These are phyloP conservation scores for Oryzias melastigma DNA, from an alignment of 2,113 vertebrate species.

Conservation along the genomic window DNA sequence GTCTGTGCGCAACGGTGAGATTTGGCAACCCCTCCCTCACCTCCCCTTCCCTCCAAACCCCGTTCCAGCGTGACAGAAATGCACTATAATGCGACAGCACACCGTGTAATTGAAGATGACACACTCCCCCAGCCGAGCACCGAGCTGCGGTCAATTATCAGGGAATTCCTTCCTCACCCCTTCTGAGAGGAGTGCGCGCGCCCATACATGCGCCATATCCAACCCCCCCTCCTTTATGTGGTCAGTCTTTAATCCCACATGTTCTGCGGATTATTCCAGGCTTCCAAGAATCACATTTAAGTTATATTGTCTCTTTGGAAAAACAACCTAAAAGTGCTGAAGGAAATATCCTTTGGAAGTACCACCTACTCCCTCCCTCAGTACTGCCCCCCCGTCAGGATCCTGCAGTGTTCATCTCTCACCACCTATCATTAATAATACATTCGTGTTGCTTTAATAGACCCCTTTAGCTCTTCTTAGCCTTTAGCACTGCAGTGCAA, in stretches of 20 bases:
- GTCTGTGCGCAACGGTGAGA: conserved; percentile 26
- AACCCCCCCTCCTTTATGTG: too few relatives aligned
- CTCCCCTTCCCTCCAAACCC: background rate
- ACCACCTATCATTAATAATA: conserved; percentile 53
- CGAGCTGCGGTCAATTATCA: conserved; percentile 64
- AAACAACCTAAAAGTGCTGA: too few relatives aligned
- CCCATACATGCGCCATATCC: too few relatives aligned
- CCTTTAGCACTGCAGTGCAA: conserved; percentile 5
- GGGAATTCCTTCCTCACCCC: conserved; percentile 60
- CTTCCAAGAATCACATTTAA: background rate
- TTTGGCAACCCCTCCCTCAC: conserved; percentile 26
- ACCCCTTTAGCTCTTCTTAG: conserved; percentile 40
- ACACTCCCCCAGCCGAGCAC: conserved; percentile 49
- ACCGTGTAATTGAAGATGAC: conserved; percentile 56
- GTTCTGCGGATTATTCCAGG: too few relatives aligned
- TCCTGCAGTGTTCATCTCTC: conserved; percentile 25
- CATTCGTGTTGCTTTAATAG: conserved; percentile 35
- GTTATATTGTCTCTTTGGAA: background rate
- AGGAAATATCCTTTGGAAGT: too few relatives aligned
- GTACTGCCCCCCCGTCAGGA: background rate
- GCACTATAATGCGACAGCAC: conserved; percentile 70
- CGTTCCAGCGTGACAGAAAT: conserved; percentile 58
- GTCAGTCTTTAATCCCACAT: too few relatives aligned
- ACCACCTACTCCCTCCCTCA: background rate
- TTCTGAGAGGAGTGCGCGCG: conserved; percentile 8